A percentile compares a stretch with the other conserved stretches of the same genome.
These are phyloP conservation scores for Myopa testacea DNA, from an alignment of 2,888 invertebrate genomes.

Conservation along the genomic window DNA sequence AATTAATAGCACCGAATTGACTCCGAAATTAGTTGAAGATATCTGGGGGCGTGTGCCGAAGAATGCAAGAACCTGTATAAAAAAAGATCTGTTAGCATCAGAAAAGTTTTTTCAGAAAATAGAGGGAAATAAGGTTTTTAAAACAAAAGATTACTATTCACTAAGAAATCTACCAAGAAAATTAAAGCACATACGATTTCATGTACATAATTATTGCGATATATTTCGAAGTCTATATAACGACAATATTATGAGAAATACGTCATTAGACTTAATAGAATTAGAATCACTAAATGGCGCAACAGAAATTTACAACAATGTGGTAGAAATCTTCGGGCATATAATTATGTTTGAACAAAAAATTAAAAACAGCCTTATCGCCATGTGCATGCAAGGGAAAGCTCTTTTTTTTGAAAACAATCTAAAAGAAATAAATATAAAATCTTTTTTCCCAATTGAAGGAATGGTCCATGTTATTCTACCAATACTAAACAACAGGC, in stretches of 20 bases:
- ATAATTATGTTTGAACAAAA: background rate
- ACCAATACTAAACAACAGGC: slow-evolving; percentile 1
- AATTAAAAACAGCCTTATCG: background rate
- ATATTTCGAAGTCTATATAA: background rate
- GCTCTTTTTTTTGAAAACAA: background rate
- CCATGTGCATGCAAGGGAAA: background rate
- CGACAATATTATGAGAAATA: slow-evolving; percentile 6
- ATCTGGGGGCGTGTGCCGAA: background rate
- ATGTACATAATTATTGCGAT: background rate
- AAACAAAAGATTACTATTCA: background rate
- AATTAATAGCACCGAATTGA: background rate
- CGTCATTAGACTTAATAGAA: background rate
- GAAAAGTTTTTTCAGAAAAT: slow-evolving; percentile 6
- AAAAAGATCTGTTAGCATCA: background rate
- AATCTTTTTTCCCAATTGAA: background rate
- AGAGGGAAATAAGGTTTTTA: background rate
- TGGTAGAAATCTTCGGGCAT: background rate
- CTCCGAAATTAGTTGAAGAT: background rate
- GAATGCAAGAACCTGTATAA: background rate
- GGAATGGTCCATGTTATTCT: background rate
- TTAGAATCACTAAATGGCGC: background rate
- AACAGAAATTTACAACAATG: background rate
- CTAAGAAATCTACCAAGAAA: slow-evolving; percentile 6
- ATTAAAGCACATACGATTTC: background rate
- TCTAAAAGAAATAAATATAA: background rate